Evolutionary conservation across 2,888 invertebrate genomes (phyloP).

Genomic region (Lochmaea capreae): DNA sequence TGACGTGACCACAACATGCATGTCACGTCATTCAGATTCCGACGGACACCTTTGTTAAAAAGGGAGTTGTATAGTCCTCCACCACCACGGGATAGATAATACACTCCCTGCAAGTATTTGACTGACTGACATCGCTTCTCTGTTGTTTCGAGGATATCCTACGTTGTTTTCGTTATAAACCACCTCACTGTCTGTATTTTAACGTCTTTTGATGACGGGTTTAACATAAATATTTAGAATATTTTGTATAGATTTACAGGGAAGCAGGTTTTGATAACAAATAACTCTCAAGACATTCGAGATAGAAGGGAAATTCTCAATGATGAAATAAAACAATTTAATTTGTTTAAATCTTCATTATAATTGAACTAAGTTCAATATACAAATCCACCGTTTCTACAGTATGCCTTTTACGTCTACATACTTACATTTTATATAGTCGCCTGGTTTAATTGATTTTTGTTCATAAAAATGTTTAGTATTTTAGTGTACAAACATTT

Average conservation of each 20-base stretch:
- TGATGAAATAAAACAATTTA: no score
- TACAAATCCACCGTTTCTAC: no score
- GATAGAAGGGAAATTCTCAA: no score
- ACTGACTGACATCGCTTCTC: conserved; percentile 43
- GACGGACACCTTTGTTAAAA: conserved; percentile 59
- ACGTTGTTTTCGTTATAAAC: conserved; percentile 30
- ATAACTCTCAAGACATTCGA: not conserved
- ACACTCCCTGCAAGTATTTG: conserved; percentile 27
- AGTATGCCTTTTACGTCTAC: no score
- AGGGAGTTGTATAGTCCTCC: conserved; percentile 27
- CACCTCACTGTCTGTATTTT: conserved; percentile 40
- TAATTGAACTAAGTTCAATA: no score
- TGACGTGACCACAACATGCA: conserved; percentile 61
- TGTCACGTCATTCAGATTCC: conserved; percentile 60
- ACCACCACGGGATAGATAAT: conserved; percentile 35
- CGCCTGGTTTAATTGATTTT: no score
- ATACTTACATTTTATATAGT: no score
- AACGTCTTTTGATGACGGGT: conserved; percentile 30
- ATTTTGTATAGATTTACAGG: not conserved
- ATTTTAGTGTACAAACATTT: no score
- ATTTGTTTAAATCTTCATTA: no score
- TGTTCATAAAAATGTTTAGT: no score
- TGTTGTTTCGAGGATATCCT: conserved; percentile 39
- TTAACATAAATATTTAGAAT: conserved; percentile 39
- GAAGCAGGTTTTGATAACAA: not conserved